Evolutionary conservation across 2,888 invertebrate species (phyloP), one percentile per base, ranked within the genome.

Genomic region (Apoderus coryli): DNA sequence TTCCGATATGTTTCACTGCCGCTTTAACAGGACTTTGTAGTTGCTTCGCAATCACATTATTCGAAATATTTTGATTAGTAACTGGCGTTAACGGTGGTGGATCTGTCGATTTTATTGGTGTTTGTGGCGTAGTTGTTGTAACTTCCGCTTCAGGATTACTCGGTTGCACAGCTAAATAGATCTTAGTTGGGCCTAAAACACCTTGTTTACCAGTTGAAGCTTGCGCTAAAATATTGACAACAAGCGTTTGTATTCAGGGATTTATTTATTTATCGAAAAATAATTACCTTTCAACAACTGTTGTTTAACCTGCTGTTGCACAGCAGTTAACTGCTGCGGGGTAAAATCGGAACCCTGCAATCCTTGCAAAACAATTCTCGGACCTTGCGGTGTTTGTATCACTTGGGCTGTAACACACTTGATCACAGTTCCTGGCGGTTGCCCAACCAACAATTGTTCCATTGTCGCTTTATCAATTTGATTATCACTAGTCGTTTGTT

Each of bases 281-380:
- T n/a, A n/a, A n/a, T 46, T 56, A 84, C 82, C 82, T 74, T 84
- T 85, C 29, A 85, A 60, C 29, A 86, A 59, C 52, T 88, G 86
- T 47, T 85, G 84, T 54, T 86, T 86, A 10, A 88, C 85, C 64
- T 88, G 86, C 43, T 84, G 80, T 48, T 88, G 85, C 1, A 88
- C 81, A 34, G 82, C 67, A 3, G 76, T 72, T 43, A 86, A 55
- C 54, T 88, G 86, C 40, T 81, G 79, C 2, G 75, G 76, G 0
- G 84, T 78, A 41, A 88, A 75, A 41, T 82, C 78, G 36, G 81
- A 76, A 1, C 84, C 82, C 41, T 82, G 79, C 14, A 86, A 60
- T 6, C 86, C 86, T 54, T 86, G 85, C 31, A 88, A 57, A 7
- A 88, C 81, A 43, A 88, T 86, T 44, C 84, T 71, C 3, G 86